phyloP scores from a whole-genome alignment of 2,888 invertebrate genomes.

The Mantis religiosa region DNA sequence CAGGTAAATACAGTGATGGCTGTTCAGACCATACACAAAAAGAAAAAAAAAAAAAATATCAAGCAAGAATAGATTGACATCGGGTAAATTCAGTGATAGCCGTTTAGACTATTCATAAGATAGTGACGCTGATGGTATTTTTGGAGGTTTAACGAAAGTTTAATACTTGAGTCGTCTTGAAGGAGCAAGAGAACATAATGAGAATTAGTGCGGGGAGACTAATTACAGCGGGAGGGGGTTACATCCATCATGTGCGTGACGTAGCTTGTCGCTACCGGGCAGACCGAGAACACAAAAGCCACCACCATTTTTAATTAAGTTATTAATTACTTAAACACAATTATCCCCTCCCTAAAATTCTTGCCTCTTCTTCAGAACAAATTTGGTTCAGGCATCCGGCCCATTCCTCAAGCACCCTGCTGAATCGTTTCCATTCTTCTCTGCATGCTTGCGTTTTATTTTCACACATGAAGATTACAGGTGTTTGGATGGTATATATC shows the following conservation, averaged over 20 bases:
- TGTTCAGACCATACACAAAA: too few species aligned
- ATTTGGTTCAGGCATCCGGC: not conserved
- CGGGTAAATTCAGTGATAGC: too few species aligned
- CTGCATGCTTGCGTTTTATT: not conserved
- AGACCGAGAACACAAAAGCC: not conserved
- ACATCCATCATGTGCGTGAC: not conserved
- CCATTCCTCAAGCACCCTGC: not conserved
- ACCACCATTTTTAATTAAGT: not conserved
- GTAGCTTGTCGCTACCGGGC: not conserved
- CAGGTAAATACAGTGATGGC: too few species aligned
- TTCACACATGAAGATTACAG: not conserved
- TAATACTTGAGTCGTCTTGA: not conserved
- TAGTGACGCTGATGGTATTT: too few species aligned
- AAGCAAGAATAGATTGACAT: too few species aligned
- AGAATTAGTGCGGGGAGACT: not conserved
- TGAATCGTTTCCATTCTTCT: not conserved
- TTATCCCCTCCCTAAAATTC: not conserved
- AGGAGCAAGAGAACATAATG: not conserved
- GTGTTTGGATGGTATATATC: too few species aligned
- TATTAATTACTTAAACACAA: not conserved
- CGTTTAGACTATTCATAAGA: too few species aligned
- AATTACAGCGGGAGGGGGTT: not conserved
- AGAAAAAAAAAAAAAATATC: too few species aligned
- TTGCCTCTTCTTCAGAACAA: not conserved
- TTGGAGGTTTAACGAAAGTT: not conserved